Evolutionary conservation across 2,888 invertebrate species (phyloP).

Genomic region (Cephus nigrinus): DNA sequence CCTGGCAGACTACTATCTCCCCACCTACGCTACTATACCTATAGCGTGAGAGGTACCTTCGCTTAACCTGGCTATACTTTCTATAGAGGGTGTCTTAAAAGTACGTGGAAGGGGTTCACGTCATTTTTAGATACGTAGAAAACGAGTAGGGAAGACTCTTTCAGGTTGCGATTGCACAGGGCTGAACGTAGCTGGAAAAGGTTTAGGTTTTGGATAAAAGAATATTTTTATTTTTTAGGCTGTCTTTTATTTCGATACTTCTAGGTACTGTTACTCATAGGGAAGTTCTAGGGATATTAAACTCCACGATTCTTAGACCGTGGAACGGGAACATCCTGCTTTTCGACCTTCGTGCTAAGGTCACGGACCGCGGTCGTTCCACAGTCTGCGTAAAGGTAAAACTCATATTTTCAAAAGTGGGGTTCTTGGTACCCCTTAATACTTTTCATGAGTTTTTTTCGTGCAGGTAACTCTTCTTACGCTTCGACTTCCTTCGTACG

Average conservation of each 20-base stretch:
- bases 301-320: neutral
- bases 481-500: neutral
- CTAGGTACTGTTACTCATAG: neutral
- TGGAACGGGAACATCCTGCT: neutral
- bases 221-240: neutral
- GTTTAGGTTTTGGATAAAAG: neutral
- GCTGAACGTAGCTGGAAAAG: neutral
- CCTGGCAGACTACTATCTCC: constrained; percentile 26
- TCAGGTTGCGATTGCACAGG: neutral
- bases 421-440: neutral
- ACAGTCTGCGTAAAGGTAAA: neutral
- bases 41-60: constrained; percentile 22
- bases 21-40: constrained; percentile 30
- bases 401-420: neutral
- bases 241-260: neutral
- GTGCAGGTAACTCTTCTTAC: neutral
- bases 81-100: constrained; percentile 31
- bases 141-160: neutral
- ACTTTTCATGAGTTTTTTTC: neutral
- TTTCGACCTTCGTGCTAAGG: neutral
- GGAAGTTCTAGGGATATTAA: neutral
- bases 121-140: neutral
- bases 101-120: neutral
- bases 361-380: neutral
- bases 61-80: constrained; percentile 32